These are phyloP conservation scores for Dermatemys mawii DNA, from an alignment of 2,113 vertebrate species.

Conservation along the genomic window DNA sequence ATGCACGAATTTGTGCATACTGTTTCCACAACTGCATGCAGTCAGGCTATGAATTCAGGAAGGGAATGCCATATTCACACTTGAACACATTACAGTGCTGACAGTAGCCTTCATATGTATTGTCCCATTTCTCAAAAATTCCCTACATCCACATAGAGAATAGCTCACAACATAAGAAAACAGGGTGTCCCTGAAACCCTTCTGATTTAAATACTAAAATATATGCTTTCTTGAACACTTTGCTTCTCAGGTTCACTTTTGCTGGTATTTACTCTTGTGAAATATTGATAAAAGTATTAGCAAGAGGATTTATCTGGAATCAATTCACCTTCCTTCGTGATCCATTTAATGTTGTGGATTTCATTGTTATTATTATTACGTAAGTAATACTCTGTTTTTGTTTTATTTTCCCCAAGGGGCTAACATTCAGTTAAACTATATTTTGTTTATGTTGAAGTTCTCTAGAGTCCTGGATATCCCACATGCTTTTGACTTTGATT, in stretches of 20 bases:
- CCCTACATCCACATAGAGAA: not conserved
- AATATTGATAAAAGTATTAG: conserved; percentile 90
- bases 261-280: conserved; percentile 90
- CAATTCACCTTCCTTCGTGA: conserved; percentile 94
- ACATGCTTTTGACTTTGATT: not conserved
- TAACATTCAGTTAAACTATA: not conserved
- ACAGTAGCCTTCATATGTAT: not conserved
- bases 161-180: not conserved
- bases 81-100: conserved; percentile 49
- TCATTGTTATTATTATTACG: conserved; percentile 86
- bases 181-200: not conserved
- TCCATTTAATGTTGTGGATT: conserved; percentile 94
- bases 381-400: conserved; percentile 75
- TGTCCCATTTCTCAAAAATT: not conserved
- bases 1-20: not conserved
- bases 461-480: not conserved
- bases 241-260: conserved; percentile 83
- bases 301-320: conserved; percentile 89
- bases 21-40: not conserved
- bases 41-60: not conserved
- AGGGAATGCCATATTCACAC: not conserved
- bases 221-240: conserved; percentile 43
- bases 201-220: not conserved
- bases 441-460: not conserved
- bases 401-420: not conserved